These are phyloP conservation scores for Lates calcarifer DNA, from an alignment of 2,113 vertebrate genomes.

Conservation along the genomic window DNA sequence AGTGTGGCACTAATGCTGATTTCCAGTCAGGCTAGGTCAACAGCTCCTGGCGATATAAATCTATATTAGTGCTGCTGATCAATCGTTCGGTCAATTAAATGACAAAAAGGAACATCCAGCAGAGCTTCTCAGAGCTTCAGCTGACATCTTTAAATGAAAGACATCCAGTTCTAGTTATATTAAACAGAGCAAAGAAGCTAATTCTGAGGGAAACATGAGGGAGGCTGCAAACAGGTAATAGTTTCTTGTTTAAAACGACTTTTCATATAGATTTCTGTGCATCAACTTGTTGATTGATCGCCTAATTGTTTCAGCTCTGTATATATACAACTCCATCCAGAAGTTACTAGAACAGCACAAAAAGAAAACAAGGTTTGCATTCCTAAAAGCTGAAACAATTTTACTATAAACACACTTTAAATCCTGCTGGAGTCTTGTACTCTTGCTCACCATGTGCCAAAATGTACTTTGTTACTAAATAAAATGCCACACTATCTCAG, in stretches of 20 bases:
- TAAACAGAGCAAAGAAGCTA: background rate
- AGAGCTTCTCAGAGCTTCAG: background rate
- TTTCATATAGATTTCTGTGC: too few relatives aligned
- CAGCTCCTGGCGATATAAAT: background rate
- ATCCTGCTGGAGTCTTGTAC: background rate
- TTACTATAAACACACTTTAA: background rate
- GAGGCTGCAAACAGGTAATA: background rate
- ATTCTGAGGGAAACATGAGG: background rate
- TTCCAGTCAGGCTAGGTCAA: background rate
- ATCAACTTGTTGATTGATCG: background rate
- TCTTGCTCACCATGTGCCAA: background rate
- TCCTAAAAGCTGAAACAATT: background rate
- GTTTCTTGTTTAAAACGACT: background rate
- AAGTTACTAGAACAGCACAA: background rate
- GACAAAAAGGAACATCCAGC: background rate
- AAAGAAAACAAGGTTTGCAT: background rate
- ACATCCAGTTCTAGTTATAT: background rate
- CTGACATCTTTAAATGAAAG: background rate
- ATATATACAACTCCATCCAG: background rate
- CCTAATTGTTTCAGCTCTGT: background rate
- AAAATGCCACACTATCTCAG: conserved; percentile 7
- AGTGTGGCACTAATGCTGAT: background rate
- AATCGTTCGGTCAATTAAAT: background rate
- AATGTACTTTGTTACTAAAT: background rate
- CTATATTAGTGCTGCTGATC: background rate